These are phyloP conservation scores for Terrapene triunguis DNA, from an alignment of 2,113 vertebrate species.

Conservation along the genomic window DNA sequence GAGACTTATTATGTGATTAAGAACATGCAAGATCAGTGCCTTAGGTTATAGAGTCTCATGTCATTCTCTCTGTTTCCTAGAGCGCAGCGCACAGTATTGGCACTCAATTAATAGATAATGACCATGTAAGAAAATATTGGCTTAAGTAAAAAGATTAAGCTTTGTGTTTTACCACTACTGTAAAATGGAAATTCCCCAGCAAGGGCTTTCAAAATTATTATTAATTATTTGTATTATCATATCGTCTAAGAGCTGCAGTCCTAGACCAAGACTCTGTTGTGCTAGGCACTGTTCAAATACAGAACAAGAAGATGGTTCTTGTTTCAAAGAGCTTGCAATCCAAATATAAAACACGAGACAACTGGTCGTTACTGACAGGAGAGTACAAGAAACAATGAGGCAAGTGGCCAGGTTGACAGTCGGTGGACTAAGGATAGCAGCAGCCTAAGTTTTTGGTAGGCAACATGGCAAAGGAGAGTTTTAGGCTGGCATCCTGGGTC, in stretches of 20 bases:
- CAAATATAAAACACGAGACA: not conserved
- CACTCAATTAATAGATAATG: not conserved
- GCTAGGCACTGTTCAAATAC: too few relatives aligned
- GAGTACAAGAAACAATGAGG: not conserved
- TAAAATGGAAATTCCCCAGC: not conserved
- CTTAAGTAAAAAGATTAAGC: not conserved
- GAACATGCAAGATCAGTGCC: not conserved
- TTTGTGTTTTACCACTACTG: not conserved
- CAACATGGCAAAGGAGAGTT: not conserved
- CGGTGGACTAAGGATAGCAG: not conserved
- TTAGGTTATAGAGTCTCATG: not conserved
- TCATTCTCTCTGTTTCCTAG: not conserved
- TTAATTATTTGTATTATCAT: too few relatives aligned
- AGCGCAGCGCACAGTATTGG: fast-evolving
- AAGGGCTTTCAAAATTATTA: not conserved
- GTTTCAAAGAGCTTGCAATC: not conserved
- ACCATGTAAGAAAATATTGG: not conserved
- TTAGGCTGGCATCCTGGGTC: not conserved
- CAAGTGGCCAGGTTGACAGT: not conserved
- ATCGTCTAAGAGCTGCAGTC: too few relatives aligned
- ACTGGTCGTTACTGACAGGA: not conserved
- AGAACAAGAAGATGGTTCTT: too few relatives aligned
- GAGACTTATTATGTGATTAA: not conserved
- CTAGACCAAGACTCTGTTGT: too few relatives aligned
- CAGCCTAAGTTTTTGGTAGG: not conserved